Evolutionary conservation across 2,888 invertebrate species (phyloP).

Genomic region (Agonum fuliginosum): DNA sequence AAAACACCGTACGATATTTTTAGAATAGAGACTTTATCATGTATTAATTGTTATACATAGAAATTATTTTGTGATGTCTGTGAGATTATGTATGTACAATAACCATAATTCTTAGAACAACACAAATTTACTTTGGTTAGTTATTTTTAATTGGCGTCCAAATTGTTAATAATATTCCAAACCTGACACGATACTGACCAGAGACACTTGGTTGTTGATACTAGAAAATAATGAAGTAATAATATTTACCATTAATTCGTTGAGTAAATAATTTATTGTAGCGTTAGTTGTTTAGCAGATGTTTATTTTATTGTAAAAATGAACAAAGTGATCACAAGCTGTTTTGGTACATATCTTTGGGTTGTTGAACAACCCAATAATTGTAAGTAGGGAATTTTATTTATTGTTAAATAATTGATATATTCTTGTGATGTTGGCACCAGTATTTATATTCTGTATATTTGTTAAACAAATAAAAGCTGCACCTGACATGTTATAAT

Average conservation of each 20-base stretch:
- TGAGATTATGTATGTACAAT: conserved; percentile 17
- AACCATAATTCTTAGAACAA: conserved; percentile 27
- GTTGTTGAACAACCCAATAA: conserved; percentile 30
- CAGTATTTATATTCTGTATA: conserved; percentile 59
- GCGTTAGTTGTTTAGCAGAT: conserved; percentile 9
- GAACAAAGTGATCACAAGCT: conserved; percentile 38
- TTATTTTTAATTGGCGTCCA: neutral
- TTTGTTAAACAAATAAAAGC: conserved; percentile 59
- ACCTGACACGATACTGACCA: conserved; percentile 2
- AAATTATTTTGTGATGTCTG: conserved; percentile 46
- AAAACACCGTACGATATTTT: conserved; percentile 41
- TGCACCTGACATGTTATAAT: conserved; percentile 55
- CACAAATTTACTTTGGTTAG: neutral
- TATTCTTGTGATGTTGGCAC: conserved; percentile 58
- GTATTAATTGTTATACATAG: conserved; percentile 37
- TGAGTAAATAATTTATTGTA: conserved; percentile 27
- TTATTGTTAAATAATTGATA: conserved; percentile 52
- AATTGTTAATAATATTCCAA: conserved; percentile 1
- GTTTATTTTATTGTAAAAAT: conserved; percentile 24
- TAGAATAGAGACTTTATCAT: conserved; percentile 40
- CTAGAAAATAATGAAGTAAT: neutral
- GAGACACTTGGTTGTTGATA: neutral
- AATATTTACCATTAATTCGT: conserved; percentile 7
- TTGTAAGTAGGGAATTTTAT: conserved; percentile 38
- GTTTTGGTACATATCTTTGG: conserved; percentile 54